Evolutionary conservation across 2,797 vertebrate species (phyloP), one percentile per base, ranked within the genome.

Genomic region (Sibirionetta formosa): DNA sequence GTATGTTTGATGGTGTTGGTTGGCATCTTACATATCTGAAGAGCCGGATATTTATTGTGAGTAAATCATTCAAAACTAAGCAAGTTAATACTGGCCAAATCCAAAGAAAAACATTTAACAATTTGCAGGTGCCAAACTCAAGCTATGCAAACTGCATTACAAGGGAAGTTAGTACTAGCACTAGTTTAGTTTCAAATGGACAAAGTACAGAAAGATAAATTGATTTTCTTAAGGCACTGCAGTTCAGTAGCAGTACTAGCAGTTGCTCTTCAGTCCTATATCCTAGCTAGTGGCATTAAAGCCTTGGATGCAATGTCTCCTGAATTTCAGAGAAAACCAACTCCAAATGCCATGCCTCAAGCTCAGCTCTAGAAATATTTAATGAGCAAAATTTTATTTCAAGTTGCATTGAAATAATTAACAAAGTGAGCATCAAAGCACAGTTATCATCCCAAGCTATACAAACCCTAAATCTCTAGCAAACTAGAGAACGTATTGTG

Each of bases 321-420:
- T 80, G 40, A 86, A 75, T 77, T 92, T 92, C 69, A 92, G 86
- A 91, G 75, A 56, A 89, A 86, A 61, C 40, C 56, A 13, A 33
- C 40, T 81, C 78, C 76, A 69, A 72, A 73, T 54, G 31, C n/a
- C 31, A 20, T 69, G 77, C 58, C 86, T 90, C 51, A 33, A 90
- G 66, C 73, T 86, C 51, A 53, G 36, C 46, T 80, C 56, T 88
- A 65, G 56, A 82, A 93, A 40, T 79, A 86, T 12, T 91, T 94
- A 82, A 70, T 70, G 27, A 82, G 46, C 26, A 82, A 84, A 79
- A 12, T 64, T 69, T 84, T 56, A 56, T 72, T 88, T 82, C 68
- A 79, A 42, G 42, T 86, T 72, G 33, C 38, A 58, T 86, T 50
- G 69, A 86, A 88, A 83, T 86, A 93, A 86, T 94, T 76, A 82